Conservation (phyloP, 2,113 vertebrate genomes). For the Sander lucioperca region DNA sequence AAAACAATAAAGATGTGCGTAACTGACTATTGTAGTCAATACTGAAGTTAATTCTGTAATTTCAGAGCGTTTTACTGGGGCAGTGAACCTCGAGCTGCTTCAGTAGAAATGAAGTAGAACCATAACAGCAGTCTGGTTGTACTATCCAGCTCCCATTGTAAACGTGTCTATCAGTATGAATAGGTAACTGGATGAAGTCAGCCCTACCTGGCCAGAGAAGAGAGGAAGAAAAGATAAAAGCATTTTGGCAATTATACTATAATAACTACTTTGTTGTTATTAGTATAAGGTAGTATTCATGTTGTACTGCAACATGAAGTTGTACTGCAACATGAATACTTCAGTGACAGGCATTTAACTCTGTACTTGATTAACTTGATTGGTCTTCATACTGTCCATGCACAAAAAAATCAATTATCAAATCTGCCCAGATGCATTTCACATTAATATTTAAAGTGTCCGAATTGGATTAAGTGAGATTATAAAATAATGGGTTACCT, state of each 20-base stretch:
- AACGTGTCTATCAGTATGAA: neutral
- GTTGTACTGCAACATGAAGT: neutral
- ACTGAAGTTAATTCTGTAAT: neutral
- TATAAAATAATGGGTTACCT: conserved; percentile 17
- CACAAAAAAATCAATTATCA: neutral
- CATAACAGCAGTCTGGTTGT: neutral
- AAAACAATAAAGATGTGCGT: neutral
- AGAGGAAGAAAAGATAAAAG: neutral
- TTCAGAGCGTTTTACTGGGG: neutral
- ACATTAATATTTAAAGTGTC: conserved; percentile 30
- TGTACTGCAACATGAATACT: neutral
- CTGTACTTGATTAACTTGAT: neutral
- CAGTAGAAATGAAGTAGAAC: neutral
- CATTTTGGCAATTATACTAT: neutral
- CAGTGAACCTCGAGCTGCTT: neutral
- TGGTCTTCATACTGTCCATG: neutral
- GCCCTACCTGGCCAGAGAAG: neutral
- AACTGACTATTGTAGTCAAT: neutral
- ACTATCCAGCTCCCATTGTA: neutral
- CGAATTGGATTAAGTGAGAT: conserved; percentile 24
- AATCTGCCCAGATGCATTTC: conserved; percentile 16
- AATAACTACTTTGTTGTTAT: neutral
- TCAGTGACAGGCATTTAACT: neutral
- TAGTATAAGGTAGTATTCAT: neutral
- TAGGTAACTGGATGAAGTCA: neutral